A percentile compares a stretch with the other conserved stretches of the same genome.
Evolutionary conservation across 2,888 invertebrate species (phyloP).

Genomic region (Ethmia dodecea): DNA sequence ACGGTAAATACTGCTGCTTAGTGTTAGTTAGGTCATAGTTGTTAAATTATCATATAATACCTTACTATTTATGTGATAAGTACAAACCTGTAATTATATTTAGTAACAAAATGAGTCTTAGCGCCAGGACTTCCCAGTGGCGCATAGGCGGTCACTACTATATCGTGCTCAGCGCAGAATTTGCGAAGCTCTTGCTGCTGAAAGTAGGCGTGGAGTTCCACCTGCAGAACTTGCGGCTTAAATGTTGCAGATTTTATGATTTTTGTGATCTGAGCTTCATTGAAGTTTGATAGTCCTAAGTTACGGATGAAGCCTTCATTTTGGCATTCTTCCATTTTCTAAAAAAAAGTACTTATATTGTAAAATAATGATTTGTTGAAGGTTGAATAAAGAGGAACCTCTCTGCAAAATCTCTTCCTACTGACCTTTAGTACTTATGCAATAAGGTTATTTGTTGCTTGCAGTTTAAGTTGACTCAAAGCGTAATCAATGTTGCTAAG

Average conservation of each 20-base stretch:
- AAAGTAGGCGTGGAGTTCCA: slow-evolving; percentile 87
- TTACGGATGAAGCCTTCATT: slow-evolving; percentile 79
- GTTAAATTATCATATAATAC: no score
- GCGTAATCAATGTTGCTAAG: no score
- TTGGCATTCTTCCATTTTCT: slow-evolving; percentile 86
- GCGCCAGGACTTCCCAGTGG: slow-evolving; percentile 86
- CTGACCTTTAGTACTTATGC: no score
- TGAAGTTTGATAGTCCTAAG: slow-evolving; percentile 91
- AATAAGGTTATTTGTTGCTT: no score
- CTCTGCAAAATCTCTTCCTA: no score
- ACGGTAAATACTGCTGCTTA: no score
- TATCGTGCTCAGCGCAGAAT: slow-evolving; percentile 79
- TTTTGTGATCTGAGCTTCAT: slow-evolving; percentile 80
- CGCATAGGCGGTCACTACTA: slow-evolving; percentile 83
- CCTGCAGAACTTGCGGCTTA: slow-evolving; percentile 84
- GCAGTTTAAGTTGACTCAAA: no score
- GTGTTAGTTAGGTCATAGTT: no score
- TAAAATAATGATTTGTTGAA: background rate
- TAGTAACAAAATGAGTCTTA: slow-evolving; percentile 78
- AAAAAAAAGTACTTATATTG: slow-evolving; percentile 18
- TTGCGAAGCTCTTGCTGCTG: slow-evolving; percentile 82
- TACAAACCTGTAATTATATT: slow-evolving; percentile 78
- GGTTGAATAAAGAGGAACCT: no score
- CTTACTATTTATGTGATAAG: no score
- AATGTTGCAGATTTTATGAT: slow-evolving; percentile 79